These are phyloP conservation scores for Drosophila melanocephala DNA, from an alignment of 2,888 invertebrate genomes.

Conservation along the genomic window DNA sequence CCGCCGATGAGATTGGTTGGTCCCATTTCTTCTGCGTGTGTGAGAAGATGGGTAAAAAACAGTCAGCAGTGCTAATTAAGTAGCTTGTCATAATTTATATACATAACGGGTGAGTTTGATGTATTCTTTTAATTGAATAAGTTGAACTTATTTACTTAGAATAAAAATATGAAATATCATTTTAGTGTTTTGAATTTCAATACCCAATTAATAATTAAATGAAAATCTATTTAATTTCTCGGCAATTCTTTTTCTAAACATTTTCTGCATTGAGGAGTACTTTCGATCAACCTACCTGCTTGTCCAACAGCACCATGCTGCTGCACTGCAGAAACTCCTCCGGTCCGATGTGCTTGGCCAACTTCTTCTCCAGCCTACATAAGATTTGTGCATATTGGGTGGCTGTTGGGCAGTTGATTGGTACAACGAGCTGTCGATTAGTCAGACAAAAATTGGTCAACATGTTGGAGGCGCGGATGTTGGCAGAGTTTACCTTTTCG, in stretches of 20 bases:
- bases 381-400: conserved; percentile 85
- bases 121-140: neutral
- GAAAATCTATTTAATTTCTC: neutral
- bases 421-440: conserved; percentile 36
- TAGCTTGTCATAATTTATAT: conserved; percentile 50
- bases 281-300: conserved; percentile 73
- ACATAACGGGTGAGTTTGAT: conserved; percentile 5
- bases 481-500: conserved; percentile 76
- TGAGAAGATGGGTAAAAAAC: conserved; percentile 70
- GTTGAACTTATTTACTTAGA: neutral
- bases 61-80: conserved; percentile 65
- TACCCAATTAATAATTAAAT: neutral
- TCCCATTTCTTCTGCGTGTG: conserved; percentile 50
- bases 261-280: neutral
- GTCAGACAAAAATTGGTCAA: conserved; percentile 1
- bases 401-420: conserved; percentile 82
- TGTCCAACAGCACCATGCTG: conserved; percentile 84
- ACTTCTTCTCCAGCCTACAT: conserved; percentile 85
- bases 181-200: neutral
- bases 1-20: conserved; percentile 79
- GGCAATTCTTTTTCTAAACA: too few species aligned
- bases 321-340: conserved; percentile 85
- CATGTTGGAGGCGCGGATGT: neutral
- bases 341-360: conserved; percentile 85
- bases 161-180: neutral